Percentiles rank a stretch among this genome's conserved stretches.
Evolutionary conservation across 2,797 vertebrate species (phyloP).

Genomic region (Chaunax sp.): DNA sequence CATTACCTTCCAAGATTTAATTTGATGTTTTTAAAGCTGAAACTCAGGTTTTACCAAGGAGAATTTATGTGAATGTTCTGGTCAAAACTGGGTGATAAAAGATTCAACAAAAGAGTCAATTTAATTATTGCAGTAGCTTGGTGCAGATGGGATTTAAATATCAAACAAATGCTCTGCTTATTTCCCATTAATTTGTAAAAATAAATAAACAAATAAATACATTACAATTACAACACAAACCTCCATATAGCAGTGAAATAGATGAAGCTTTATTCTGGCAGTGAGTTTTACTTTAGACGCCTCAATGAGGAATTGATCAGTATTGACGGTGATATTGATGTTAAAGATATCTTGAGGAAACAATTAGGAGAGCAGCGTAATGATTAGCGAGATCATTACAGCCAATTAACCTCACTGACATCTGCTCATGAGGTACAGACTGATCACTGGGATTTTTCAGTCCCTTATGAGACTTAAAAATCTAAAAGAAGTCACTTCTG

Average conservation of each 20-base stretch:
- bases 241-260: background rate
- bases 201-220: background rate
- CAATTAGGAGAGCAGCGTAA: constrained; percentile 67
- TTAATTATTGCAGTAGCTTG: background rate
- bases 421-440: constrained; percentile 48
- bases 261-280: background rate
- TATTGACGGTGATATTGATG: constrained; percentile 64
- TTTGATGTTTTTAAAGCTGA: background rate
- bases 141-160: background rate
- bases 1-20: background rate
- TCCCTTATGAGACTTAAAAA: background rate
- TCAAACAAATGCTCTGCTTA: no score
- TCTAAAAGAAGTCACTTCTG: background rate
- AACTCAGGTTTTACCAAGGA: background rate
- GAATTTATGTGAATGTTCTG: background rate
- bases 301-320: constrained; percentile 37
- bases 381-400: constrained; percentile 59
- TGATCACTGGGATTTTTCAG: background rate
- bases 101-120: background rate
- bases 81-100: no score
- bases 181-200: background rate
- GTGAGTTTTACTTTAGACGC: constrained; percentile 20
- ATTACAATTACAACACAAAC: background rate
- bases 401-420: constrained; percentile 60
- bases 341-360: constrained; percentile 64